Evolutionary conservation across 2,797 vertebrate genomes (phyloP), one percentile per base, ranked within the genome.

Genomic region (Steatocranus sp.): DNA sequence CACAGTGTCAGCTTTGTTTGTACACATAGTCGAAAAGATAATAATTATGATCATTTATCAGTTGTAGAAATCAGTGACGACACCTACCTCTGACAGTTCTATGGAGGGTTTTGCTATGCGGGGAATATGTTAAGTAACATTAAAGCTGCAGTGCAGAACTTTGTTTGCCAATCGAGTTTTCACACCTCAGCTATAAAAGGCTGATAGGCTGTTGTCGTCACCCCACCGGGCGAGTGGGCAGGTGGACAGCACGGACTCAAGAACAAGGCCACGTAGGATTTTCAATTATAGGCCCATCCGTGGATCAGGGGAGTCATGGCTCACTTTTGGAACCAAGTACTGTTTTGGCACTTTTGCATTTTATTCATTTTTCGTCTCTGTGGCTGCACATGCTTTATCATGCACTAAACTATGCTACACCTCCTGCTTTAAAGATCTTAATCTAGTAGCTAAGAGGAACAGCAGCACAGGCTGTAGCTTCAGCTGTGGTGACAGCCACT

Each of bases 401-500:
- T 25, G 34, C 63, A 25, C 36, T 15, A 17, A 25, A 15, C 61
- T 38, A 5, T 68, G 38, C 9, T 27, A 18, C 25, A 41, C 6
- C 25, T 30, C 41, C 23, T 30, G 41, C 41, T 46, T 18, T 8
- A 76, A 48, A 30, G 4, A 14, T 12, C 36, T 76, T 12, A 3
- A 43, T 30, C 11, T 20, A 3, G 53, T 23, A 46, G 25, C 20
- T 15, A 23, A 48, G 34, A 41, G 2, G 9, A 48, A 8, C 53
- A 32, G 51, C 66, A 70, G 66, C 38, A 43, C 63, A 1, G 25
- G 15, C 41, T 46, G 23, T 4, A 25, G 20, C 50, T 53, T 25
- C 50, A 8, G 51, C 6, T 2, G 50, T 8, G 23, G 23, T 11
- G 41, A 0, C 23, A 18, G 14, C n/a, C 1, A 11, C 8, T 46